phyloP scores from a whole-genome alignment of 1,140 invertebrate genomes.

The Oreohelix idahoensis region DNA sequence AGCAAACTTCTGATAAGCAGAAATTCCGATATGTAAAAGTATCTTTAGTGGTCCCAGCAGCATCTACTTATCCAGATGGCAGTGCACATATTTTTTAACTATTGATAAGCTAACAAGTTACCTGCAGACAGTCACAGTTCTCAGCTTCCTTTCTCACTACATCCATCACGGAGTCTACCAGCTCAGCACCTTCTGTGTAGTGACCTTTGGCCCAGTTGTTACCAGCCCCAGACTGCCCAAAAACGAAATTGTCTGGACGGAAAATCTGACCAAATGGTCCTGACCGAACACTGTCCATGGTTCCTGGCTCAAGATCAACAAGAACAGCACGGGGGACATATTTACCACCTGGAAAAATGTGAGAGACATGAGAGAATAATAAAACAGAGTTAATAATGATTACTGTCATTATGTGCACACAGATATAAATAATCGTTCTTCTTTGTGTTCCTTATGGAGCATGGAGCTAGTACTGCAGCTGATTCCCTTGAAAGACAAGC shows the following conservation, averaged over 20 bases:
- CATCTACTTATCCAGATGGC: too few species aligned
- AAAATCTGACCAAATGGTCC: constrained; percentile 81
- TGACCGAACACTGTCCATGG: constrained; percentile 82
- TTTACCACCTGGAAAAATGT: constrained; percentile 52
- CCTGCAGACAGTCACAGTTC: constrained; percentile 83
- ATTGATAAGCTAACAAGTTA: background rate
- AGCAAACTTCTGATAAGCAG: too few species aligned
- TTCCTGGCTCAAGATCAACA: constrained; percentile 93
- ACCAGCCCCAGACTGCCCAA: constrained; percentile 75
- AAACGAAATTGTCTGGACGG: constrained; percentile 70
- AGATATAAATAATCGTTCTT: too few species aligned
- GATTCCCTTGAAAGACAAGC: too few species aligned
- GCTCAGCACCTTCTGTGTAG: constrained; percentile 27
- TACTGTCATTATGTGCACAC: too few species aligned
- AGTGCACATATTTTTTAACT: too few species aligned
- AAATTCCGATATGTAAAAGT: too few species aligned
- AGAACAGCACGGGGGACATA: constrained; percentile 75
- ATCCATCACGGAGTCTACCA: constrained; percentile 84
- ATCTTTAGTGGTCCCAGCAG: too few species aligned
- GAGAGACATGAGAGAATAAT: too few species aligned
- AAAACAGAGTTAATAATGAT: too few species aligned
- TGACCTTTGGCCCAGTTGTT: constrained; percentile 33
- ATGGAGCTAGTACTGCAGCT: too few species aligned
- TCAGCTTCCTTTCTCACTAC: constrained; percentile 89
- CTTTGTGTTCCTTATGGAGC: too few species aligned